phyloP scores from a whole-genome alignment of 2,113 vertebrate species.

The Tupaia tana region DNA sequence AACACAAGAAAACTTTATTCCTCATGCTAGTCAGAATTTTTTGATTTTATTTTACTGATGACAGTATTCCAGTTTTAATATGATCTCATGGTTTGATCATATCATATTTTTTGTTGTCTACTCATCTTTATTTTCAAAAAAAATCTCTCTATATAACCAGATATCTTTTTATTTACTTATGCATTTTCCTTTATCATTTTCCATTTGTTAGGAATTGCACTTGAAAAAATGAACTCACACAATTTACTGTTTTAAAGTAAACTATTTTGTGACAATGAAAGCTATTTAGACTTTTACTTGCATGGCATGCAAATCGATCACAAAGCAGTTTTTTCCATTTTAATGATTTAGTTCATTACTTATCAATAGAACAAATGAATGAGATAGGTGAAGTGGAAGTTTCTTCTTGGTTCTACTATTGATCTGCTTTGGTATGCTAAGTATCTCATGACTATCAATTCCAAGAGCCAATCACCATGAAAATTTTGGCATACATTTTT shows the following conservation, averaged over 20 bases:
- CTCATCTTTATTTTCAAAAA: not conserved
- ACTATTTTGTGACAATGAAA: slow-evolving; percentile 63
- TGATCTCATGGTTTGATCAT: not conserved
- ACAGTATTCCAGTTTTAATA: slow-evolving; percentile 34
- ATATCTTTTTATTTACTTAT: slow-evolving; percentile 45
- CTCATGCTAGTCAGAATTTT: not conserved
- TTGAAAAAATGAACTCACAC: slow-evolving; percentile 69
- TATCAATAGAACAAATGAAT: slow-evolving; percentile 26
- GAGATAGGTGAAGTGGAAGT: not conserved
- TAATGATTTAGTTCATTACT: slow-evolving; percentile 66
- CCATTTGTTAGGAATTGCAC: slow-evolving; percentile 39
- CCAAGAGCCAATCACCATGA: not conserved
- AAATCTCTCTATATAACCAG: slow-evolving; percentile 32
- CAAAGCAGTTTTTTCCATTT: slow-evolving; percentile 58
- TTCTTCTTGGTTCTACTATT: not conserved
- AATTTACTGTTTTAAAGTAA: slow-evolving; percentile 73
- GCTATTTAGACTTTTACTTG: slow-evolving; percentile 51
- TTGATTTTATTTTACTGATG: not conserved
- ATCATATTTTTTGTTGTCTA: not conserved
- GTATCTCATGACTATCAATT: not conserved
- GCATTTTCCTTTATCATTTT: slow-evolving; percentile 14
- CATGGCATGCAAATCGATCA: slow-evolving; percentile 13
- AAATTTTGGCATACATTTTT: not conserved
- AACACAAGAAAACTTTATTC: not conserved
- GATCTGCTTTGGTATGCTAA: not conserved